Evolutionary conservation across 2,888 invertebrate genomes (phyloP).

Genomic region (Drosophila quasianomalipes): DNA sequence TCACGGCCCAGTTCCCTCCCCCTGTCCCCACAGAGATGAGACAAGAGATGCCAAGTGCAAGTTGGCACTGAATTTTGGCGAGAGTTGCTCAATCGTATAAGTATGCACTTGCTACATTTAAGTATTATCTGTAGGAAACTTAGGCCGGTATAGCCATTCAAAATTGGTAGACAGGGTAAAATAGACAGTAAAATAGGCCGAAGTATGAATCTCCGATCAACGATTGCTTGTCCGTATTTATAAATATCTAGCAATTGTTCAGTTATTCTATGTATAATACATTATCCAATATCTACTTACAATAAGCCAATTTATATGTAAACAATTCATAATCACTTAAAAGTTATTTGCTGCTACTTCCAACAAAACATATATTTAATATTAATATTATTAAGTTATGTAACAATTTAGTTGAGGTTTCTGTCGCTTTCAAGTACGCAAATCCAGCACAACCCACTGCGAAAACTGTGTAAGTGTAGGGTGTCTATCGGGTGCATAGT

Average conservation of each 20-base stretch:
- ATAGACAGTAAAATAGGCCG: no score
- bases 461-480: not conserved
- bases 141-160: not conserved
- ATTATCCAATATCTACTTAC: no score
- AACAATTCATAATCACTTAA: no score
- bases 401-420: not conserved
- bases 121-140: no score
- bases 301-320: no score
- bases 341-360: no score
- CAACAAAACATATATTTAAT: no score
- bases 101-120: not conserved
- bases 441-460: conserved; percentile 22
- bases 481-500: not conserved
- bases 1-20: not conserved
- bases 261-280: no score
- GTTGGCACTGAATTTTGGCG: conserved; percentile 13
- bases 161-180: not conserved
- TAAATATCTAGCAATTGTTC: not conserved
- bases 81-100: conserved; percentile 14
- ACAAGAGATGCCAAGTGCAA: conserved; percentile 35
- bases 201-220: not conserved
- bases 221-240: not conserved
- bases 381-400: not conserved
- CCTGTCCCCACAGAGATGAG: not conserved
- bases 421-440: conserved; percentile 37